Conservation (phyloP, 2,797 vertebrate genomes). For the Arctocebus calabarensis region DNA sequence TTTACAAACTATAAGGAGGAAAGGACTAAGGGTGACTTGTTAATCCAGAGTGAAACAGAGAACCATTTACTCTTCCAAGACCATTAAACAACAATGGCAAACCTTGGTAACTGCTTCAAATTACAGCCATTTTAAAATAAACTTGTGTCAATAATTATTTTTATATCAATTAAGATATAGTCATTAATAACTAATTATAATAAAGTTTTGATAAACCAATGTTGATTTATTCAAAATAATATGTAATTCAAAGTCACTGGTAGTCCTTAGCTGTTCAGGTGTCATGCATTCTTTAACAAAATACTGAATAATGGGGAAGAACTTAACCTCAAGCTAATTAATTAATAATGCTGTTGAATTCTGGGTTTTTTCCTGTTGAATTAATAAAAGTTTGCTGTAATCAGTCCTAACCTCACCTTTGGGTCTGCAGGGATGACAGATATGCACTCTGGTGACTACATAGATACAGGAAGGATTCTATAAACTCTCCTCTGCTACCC, state of each 20-base stretch:
- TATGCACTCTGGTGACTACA: neutral
- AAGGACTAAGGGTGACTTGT: neutral
- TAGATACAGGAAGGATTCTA: neutral
- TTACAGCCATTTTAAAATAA: constrained; percentile 50
- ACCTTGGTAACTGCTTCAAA: constrained; percentile 60
- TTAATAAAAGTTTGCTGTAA: constrained; percentile 59
- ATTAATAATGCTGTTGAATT: constrained; percentile 66
- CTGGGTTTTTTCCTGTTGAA: constrained; percentile 58
- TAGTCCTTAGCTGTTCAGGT: constrained; percentile 66
- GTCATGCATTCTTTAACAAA: constrained; percentile 71
- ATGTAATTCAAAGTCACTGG: constrained; percentile 68
- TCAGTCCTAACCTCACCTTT: constrained; percentile 46
- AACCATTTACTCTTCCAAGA: constrained; percentile 3
- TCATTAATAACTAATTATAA: constrained; percentile 52
- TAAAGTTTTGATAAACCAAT: constrained; percentile 56
- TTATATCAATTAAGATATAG: constrained; percentile 51
- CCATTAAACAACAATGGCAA: neutral
- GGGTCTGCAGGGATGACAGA: neutral
- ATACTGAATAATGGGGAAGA: constrained; percentile 51
- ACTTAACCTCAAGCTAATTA: constrained; percentile 69
- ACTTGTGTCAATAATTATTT: constrained; percentile 44
- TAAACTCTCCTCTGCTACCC: neutral
- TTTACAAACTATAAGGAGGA: neutral
- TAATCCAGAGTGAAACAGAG: constrained; percentile 20
- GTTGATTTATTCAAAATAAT: constrained; percentile 74